These are phyloP conservation scores for Cheilosia soror DNA, from an alignment of 2,888 invertebrate species.

Conservation along the genomic window DNA sequence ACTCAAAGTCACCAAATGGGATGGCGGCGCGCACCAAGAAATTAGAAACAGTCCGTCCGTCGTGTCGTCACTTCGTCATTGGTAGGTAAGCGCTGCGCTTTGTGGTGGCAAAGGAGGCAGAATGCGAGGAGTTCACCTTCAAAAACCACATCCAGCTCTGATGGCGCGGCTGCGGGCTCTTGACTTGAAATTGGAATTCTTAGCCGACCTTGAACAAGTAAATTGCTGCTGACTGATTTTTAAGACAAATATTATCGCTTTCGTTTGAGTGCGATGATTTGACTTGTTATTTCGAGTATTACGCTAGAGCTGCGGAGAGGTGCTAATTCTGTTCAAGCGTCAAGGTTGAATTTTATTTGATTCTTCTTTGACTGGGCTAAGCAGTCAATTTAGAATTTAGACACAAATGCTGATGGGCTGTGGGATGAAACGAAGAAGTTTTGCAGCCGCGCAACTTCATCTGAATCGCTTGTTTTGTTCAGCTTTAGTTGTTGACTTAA, in stretches of 20 bases:
- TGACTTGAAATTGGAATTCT: constrained; percentile 73
- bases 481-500: constrained; percentile 41
- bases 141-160: constrained; percentile 48
- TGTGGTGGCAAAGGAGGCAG: constrained; percentile 42
- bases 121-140: constrained; percentile 72
- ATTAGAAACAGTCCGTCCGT: constrained; percentile 55
- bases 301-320: constrained; percentile 62
- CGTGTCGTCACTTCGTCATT: constrained; percentile 11
- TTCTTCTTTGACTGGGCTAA: constrained; percentile 33
- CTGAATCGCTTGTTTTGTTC: constrained; percentile 17
- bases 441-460: constrained; percentile 21
- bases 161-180: constrained; percentile 58
- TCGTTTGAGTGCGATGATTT: constrained; percentile 70
- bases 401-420: constrained; percentile 33
- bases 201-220: constrained; percentile 72
- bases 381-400: neutral
- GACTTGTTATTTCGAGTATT: constrained; percentile 68
- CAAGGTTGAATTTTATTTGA: constrained; percentile 62
- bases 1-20: constrained; percentile 58
- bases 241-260: constrained; percentile 73
- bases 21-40: constrained; percentile 25
- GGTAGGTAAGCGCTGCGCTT: constrained; percentile 18
- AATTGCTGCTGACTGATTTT: constrained; percentile 73
- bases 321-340: constrained; percentile 67
- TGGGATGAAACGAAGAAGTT: constrained; percentile 54